These are phyloP conservation scores for Lepidocolaptes lacrymiger DNA, from an alignment of 2,797 vertebrate species.

Conservation along the genomic window DNA sequence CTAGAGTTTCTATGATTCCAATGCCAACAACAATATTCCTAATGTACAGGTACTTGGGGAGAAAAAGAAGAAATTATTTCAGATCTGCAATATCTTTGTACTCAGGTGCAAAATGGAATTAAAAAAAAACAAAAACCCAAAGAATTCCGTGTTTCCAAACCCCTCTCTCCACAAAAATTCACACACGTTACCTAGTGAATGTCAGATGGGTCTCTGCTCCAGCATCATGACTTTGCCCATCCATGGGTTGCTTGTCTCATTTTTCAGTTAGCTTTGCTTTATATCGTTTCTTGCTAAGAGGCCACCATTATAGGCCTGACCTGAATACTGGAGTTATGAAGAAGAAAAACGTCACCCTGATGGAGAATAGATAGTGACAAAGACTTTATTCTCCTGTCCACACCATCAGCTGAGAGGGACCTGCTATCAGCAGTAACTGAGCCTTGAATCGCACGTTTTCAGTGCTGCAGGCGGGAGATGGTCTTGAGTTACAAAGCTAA, in stretches of 20 bases:
- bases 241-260: not conserved
- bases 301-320: conserved; percentile 16
- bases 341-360: conserved; percentile 52
- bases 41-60: not conserved
- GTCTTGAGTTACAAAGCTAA: conserved; percentile 78
- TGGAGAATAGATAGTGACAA: conserved; percentile 74
- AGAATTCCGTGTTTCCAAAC: not conserved
- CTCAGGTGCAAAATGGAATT: not conserved
- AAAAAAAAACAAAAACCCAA: not conserved
- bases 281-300: not conserved
- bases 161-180: not conserved
- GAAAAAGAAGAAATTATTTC: not conserved
- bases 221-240: not conserved
- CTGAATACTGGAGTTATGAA: conserved; percentile 48
- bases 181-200: not conserved
- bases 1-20: not conserved
- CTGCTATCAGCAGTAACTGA: conserved; percentile 78
- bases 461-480: conserved; percentile 64
- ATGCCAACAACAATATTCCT: not conserved
- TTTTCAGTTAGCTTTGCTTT: conserved; percentile 44
- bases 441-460: conserved; percentile 79
- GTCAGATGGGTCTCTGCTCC: not conserved
- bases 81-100: not conserved
- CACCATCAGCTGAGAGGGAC: conserved; percentile 63
- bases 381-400: conserved; percentile 77